phyloP scores from a whole-genome alignment of 2,113 vertebrate genomes.

The Anas platyrhynchos region DNA sequence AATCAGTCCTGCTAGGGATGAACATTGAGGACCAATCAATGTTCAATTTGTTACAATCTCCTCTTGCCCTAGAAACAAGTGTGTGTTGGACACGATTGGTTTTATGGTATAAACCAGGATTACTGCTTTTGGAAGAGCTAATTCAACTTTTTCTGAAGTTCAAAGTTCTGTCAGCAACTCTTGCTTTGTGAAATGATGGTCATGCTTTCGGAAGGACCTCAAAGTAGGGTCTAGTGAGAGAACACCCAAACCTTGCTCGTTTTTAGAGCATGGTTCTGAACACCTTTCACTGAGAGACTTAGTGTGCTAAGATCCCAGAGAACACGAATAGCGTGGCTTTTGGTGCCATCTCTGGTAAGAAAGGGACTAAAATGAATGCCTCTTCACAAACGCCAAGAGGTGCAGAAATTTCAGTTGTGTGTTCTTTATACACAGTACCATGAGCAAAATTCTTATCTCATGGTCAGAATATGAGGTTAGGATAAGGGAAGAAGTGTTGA shows the following conservation, averaged over 20 bases:
- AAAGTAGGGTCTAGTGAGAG: not conserved
- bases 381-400: not conserved
- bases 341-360: not conserved
- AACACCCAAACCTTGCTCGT: not conserved
- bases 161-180: not conserved
- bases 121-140: not conserved
- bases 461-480: not conserved
- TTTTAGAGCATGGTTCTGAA: not conserved
- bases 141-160: not conserved
- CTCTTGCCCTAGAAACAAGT: not conserved
- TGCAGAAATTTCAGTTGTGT: rapidly evolving
- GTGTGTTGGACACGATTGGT: not conserved
- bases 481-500: not conserved
- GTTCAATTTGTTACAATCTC: not conserved
- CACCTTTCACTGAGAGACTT: not conserved
- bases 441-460: not conserved
- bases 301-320: not conserved
- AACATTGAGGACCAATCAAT: not conserved
- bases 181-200: not conserved
- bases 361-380: not conserved
- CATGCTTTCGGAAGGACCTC: not conserved
- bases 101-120: not conserved
- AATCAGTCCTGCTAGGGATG: not conserved
- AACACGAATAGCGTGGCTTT: rapidly evolving
- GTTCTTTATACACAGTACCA: not conserved